These are phyloP conservation scores for Tetranychus piercei DNA, from an alignment of 2,888 invertebrate genomes.

Conservation along the genomic window DNA sequence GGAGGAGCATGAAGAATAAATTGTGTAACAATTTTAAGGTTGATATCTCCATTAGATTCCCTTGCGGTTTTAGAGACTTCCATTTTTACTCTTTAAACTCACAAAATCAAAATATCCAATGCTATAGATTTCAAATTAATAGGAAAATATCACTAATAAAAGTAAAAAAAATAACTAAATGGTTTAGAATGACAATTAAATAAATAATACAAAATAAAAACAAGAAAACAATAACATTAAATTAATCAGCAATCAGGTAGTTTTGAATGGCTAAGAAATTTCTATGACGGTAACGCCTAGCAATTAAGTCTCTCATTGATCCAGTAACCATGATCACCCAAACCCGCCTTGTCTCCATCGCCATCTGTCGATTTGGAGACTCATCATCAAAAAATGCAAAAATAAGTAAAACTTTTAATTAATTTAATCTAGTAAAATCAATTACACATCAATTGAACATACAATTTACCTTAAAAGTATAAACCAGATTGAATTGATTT, in stretches of 20 bases:
- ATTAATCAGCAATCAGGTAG: not conserved
- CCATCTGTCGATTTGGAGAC: not conserved
- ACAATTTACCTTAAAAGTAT: too few relatives aligned
- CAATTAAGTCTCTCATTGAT: not conserved
- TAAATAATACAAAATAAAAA: not conserved
- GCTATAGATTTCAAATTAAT: not conserved
- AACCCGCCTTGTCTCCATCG: too few relatives aligned
- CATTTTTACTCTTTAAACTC: not conserved
- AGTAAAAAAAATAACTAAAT: not conserved
- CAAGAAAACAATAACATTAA: not conserved
- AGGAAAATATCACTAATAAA: not conserved
- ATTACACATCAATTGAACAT: not conserved
- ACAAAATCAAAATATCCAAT: not conserved
- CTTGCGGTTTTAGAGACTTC: not conserved
- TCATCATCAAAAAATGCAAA: not conserved
- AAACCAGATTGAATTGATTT: too few relatives aligned
- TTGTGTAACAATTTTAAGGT: constrained; percentile 61
- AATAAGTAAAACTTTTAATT: not conserved
- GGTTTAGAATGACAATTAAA: not conserved
- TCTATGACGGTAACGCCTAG: not conserved
- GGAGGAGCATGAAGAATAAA: constrained; percentile 97
- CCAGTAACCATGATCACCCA: too few relatives aligned
- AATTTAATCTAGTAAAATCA: not conserved
- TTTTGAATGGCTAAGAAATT: not conserved
- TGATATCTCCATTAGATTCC: not conserved